Base-by-base conservation (phyloP, 2,113 vertebrate species). In the Bolborhynchus lineola region DNA sequence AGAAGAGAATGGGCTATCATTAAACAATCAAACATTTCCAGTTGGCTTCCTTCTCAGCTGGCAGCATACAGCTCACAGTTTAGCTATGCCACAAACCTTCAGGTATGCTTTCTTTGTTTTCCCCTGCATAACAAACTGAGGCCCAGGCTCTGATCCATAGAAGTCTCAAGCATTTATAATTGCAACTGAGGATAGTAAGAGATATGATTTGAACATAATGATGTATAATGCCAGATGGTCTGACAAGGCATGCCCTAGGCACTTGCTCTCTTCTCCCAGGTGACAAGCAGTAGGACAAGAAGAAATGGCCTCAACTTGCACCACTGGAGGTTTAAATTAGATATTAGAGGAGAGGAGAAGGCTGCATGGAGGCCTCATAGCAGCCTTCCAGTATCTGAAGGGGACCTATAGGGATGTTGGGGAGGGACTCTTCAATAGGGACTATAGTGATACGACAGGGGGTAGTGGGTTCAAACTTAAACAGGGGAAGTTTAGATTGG, bases 1-100 rank as follows among this genome's bases (percentile, higher is more conserved):
- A 82, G 85, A 87, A 91, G 75, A 94, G 87, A 94, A 94, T 63
- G 74, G 70, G 79, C 78, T 87, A 76, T 94, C 78, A 91, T 84
- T 72, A 85, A 96, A 92, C 67, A 68, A 94, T 88, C 82, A 33
- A 88, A 33, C 89, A 87, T 90, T 94, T 94, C 62, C 90, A 86
- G 74, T 17, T 77, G 74, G 92, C 90, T 94, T 78, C 31, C 55
- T 94, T 92, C 93, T 72, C 90, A 87, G 81, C 13, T 82, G 55
- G 90, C 89, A 95, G 69, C 35, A 20, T 74, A 89, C 53, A 74
- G 87, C 72, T 87, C 84, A 63, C 72, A 89, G 53, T 87, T 94
- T 84, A 79, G 69, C 77, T 86, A 50, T 86, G 26, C 83, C 46
- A 86, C 74, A 67, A 31, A 67, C 74, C 64, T 87, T 86, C 64